phyloP scores from a whole-genome alignment of 2,113 vertebrate genomes.

The Paedocypris sp. region DNA sequence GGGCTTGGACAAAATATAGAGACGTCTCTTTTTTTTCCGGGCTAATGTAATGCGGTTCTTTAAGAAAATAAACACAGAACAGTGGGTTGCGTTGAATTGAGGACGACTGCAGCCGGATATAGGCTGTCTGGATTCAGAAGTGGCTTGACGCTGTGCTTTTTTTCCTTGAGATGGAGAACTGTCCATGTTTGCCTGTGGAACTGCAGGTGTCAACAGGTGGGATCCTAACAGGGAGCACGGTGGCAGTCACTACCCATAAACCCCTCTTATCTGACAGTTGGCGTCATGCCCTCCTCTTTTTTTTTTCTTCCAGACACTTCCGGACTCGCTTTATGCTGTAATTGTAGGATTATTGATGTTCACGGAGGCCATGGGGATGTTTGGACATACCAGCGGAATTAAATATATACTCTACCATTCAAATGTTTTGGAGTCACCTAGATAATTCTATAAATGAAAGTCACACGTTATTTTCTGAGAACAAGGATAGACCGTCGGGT shows the following conservation, averaged over 20 bases:
- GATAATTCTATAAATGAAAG: too few relatives aligned
- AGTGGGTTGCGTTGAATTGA: not conserved
- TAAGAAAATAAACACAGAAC: slow-evolving; percentile 8
- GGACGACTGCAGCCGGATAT: not conserved
- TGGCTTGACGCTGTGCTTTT: slow-evolving; percentile 1
- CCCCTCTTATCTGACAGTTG: slow-evolving; percentile 59
- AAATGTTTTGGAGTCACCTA: too few relatives aligned
- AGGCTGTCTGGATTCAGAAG: slow-evolving; percentile 5
- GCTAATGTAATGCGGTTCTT: not conserved
- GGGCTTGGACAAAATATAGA: not conserved
- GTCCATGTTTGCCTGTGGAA: not conserved
- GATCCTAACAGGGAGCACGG: slow-evolving; percentile 50
- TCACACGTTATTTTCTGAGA: too few relatives aligned
- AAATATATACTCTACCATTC: too few relatives aligned
- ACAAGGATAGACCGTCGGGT: too few relatives aligned
- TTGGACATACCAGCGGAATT: too few relatives aligned
- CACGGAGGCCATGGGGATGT: too few relatives aligned
- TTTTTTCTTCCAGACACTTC: slow-evolving; percentile 45
- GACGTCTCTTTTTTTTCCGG: not conserved
- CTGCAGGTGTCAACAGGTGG: slow-evolving; percentile 47
- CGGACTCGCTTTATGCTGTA: slow-evolving; percentile 21
- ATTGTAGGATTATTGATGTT: slow-evolving; percentile 28
- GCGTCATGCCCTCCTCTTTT: slow-evolving; percentile 49
- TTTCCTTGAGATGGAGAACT: not conserved
- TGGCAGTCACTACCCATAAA: slow-evolving; percentile 56